Base-by-base conservation (phyloP, 2,888 invertebrate species). In the Drosophila prostipennis region DNA sequence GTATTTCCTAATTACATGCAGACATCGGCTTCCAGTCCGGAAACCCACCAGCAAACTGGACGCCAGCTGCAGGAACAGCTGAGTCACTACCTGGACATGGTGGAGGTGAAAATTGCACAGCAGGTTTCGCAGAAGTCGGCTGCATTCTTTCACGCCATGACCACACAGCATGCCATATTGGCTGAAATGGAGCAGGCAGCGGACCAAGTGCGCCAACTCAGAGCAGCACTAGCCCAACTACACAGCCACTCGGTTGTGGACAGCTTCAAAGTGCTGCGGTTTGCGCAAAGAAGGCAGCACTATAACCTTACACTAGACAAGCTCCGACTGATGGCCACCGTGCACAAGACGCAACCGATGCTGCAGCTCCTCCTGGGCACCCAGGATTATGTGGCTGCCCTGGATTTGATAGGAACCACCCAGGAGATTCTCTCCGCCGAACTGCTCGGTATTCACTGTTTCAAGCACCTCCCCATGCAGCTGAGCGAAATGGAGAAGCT, bases 91-190 rank as follows among this genome's bases (percentile, higher is more conserved):
- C 93, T 99, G 88, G 99, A 99, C 93, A 95, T 97, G 67, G 97
- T 99, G 49, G 99, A 99, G 92, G 91, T 91, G 36, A 90, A 87
- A 45, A 91, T 91, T 6, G 91, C 91, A 0, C 89, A 90, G 53
- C 91, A 91, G 34, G 91, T 91, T 36, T 97, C 98, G 32, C 96
- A 96, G 86, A 98, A 98, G 91, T 98, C 98, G 10, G 97, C 97
- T 81, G 98, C 98, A 16, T 99, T 99, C 93, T 99, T 99, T 91
- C 96, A 98, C 92, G 99, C 99, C 1, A 99, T 99, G 96, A 96
- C 98, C 58, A 99, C 99, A 7, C 99, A 99, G 92, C 98, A 99
- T 91, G 96, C 97, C 32, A 96, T 99, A 53, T 97, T 99, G 95
- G 98, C 98, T 79, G 97, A 99, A 90, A 96, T 99, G 94, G 95